Conservation (phyloP, 2,113 vertebrate species). For the Tricholaema leucomelas region DNA sequence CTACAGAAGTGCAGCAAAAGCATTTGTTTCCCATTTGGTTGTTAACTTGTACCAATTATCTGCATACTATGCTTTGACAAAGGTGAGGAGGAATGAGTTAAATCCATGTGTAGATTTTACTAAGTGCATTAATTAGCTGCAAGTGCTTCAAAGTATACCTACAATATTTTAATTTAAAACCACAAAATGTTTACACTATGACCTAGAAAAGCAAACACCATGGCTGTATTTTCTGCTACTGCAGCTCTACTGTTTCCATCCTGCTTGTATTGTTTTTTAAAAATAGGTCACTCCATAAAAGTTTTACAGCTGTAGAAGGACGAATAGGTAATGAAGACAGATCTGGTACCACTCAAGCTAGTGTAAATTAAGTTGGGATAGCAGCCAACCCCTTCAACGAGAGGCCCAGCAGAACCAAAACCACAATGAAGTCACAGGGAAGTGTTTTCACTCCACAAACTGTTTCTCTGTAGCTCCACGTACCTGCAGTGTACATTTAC, state of each 20-base stretch:
- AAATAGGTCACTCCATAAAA: no score
- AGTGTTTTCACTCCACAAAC: not conserved
- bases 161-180: not conserved
- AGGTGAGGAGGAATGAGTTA: not conserved
- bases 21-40: not conserved
- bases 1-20: not conserved
- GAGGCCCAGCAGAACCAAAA: not conserved
- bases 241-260: not conserved
- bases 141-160: not conserved
- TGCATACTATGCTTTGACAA: not conserved
- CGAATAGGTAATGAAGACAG: not conserved
- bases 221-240: not conserved
- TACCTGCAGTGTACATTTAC: constrained; percentile 96
- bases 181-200: not conserved
- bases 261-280: no score
- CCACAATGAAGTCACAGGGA: not conserved
- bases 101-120: not conserved
- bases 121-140: not conserved
- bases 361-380: not conserved
- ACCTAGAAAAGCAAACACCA: not conserved
- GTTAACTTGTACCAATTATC: not conserved
- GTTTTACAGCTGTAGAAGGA: not conserved
- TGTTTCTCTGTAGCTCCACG: not conserved
- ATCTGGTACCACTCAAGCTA: not conserved
- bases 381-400: not conserved